Evolutionary conservation across 1,140 invertebrate species (phyloP).

Genomic region (Brachystomella parvula): DNA sequence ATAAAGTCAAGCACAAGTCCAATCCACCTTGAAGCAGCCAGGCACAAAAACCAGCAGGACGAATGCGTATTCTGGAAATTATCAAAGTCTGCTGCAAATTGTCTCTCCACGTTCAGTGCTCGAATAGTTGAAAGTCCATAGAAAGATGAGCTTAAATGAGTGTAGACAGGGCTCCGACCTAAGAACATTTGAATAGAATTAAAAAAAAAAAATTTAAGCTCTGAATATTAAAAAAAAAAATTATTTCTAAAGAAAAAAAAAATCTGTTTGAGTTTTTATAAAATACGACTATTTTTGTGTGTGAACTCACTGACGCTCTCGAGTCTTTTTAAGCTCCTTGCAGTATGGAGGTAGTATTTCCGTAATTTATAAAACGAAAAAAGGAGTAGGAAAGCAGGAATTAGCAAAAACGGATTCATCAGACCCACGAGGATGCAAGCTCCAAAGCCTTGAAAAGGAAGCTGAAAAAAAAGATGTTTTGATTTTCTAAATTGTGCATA

Average conservation of each 20-base stretch:
- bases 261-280: too few relatives aligned
- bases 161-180: conserved; percentile 56
- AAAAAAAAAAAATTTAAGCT: too few relatives aligned
- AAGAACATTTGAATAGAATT: too few relatives aligned
- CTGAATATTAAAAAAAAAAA: too few relatives aligned
- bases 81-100: conserved; percentile 47
- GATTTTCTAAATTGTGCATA: background rate
- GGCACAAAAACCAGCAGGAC: conserved; percentile 20
- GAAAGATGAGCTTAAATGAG: conserved; percentile 55
- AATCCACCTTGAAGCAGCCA: conserved; percentile 68
- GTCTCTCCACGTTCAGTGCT: conserved; percentile 52
- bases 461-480: background rate
- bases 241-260: too few relatives aligned
- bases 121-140: conserved; percentile 58
- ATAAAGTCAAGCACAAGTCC: conserved; percentile 71
- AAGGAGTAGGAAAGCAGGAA: conserved; percentile 50
- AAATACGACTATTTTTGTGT: too few relatives aligned
- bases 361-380: conserved; percentile 47
- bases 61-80: conserved; percentile 30
- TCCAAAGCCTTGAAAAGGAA: conserved; percentile 18
- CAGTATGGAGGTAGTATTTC: conserved; percentile 31
- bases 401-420: conserved; percentile 52
- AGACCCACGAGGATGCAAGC: conserved; percentile 42
- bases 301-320: background rate
- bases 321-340: conserved; percentile 28